A percentile compares a stretch with the other conserved stretches of the same genome.
Evolutionary conservation across 1,140 invertebrate species (phyloP).

Genomic region (Laupala kohalensis): DNA sequence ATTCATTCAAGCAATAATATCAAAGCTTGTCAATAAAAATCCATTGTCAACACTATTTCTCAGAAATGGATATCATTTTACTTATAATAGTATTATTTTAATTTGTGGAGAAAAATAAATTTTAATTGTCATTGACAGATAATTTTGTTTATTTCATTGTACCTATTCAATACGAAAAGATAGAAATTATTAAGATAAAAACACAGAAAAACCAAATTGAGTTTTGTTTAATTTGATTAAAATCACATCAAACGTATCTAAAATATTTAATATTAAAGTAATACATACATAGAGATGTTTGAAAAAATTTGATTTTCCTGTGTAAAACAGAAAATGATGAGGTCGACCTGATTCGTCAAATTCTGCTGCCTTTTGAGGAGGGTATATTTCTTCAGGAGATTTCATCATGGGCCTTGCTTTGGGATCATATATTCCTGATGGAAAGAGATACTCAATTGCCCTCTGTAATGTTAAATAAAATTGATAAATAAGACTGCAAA

Average conservation of each 20-base stretch:
- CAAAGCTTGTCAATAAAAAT: no score
- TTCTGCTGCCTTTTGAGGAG: slow-evolving; percentile 71
- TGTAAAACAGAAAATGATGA: slow-evolving; percentile 82
- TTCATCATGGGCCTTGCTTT: slow-evolving; percentile 74
- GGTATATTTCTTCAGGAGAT: slow-evolving; percentile 72
- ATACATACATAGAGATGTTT: slow-evolving; percentile 56
- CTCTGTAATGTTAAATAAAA: slow-evolving; percentile 38
- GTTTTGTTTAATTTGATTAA: neutral
- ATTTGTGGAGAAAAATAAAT: no score
- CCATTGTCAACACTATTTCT: no score
- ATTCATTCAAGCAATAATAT: no score
- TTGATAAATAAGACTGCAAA: neutral
- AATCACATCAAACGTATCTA: neutral
- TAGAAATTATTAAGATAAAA: no score
- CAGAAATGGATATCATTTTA: no score
- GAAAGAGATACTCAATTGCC: slow-evolving; percentile 83
- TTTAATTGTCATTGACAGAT: no score
- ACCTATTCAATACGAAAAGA: neutral
- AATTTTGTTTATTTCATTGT: no score
- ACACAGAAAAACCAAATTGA: neutral
- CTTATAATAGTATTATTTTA: no score
- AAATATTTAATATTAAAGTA: neutral
- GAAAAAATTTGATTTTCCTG: slow-evolving; percentile 69
- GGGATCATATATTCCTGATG: slow-evolving; percentile 74
- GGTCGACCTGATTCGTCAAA: slow-evolving; percentile 83